phyloP scores from a whole-genome alignment of 2,888 invertebrate genomes.

The Xestobium rufovillosum region DNA sequence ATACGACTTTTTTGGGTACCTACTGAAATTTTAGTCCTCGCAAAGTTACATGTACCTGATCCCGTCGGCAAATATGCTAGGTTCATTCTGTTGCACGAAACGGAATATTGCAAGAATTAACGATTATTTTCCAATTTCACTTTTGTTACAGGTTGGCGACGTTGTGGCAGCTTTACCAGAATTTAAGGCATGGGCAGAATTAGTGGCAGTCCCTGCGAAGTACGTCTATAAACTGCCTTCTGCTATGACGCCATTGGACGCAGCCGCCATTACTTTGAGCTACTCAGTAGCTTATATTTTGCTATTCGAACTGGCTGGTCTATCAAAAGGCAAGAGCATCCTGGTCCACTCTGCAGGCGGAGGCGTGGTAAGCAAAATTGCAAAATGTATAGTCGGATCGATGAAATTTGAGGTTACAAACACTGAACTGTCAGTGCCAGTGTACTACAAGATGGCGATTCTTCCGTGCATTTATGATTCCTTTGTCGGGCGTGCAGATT shows the following conservation, averaged over 20 bases:
- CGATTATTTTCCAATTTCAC: too few species aligned
- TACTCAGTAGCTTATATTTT: slow-evolving; percentile 80
- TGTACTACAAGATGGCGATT: too few species aligned
- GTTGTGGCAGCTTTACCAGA: slow-evolving; percentile 79
- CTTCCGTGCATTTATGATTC: too few species aligned
- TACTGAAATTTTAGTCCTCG: too few species aligned
- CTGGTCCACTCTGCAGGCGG: slow-evolving; percentile 82
- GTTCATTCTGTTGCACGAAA: too few species aligned
- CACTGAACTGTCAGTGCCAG: too few species aligned
- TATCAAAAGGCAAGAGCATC: slow-evolving; percentile 70
- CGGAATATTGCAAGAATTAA: too few species aligned
- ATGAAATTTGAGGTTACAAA: slow-evolving; percentile 3
- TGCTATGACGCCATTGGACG: slow-evolving; percentile 69
- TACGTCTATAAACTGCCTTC: slow-evolving; percentile 71
- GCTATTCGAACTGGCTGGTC: slow-evolving; percentile 74
- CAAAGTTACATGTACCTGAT: too few species aligned
- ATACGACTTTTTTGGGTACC: too few species aligned
- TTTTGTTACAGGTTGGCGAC: slow-evolving; percentile 59
- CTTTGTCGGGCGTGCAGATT: too few species aligned
- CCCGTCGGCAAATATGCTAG: too few species aligned
- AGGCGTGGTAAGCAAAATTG: slow-evolving; percentile 83
- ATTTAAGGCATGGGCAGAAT: slow-evolving; percentile 80
- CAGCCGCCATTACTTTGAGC: slow-evolving; percentile 77
- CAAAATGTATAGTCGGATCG: too few species aligned
- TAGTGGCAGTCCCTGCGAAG: slow-evolving; percentile 71